A percentile compares a stretch with the other conserved stretches of the same genome.
phyloP scores from a whole-genome alignment of 2,797 vertebrate species.

The Microctenopoma steveboyesi region DNA sequence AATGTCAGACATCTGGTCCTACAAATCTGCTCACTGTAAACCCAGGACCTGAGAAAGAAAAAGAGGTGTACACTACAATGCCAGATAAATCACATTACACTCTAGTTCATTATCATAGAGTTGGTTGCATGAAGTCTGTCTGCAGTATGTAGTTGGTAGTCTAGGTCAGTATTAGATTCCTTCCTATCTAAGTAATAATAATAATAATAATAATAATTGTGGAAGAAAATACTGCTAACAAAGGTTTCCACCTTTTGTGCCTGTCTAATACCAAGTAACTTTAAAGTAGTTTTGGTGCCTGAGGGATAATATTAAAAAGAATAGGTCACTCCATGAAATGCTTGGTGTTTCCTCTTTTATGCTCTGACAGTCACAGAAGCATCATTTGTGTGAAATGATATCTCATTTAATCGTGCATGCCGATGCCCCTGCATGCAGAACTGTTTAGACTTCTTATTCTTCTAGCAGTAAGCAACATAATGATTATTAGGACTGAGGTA shows the following conservation, averaged over 20 bases:
- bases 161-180: background rate
- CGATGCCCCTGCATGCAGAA: slow-evolving; percentile 11
- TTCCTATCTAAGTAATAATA: background rate
- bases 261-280: background rate
- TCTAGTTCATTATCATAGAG: background rate
- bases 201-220: background rate
- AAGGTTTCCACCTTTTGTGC: background rate
- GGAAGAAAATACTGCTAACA: background rate
- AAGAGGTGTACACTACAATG: background rate
- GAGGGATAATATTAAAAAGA: background rate
- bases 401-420: slow-evolving; percentile 32
- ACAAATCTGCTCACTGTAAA: slow-evolving; percentile 31
- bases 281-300: background rate
- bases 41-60: slow-evolving; percentile 7
- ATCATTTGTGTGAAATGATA: slow-evolving; percentile 18
- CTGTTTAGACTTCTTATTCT: slow-evolving; percentile 18
- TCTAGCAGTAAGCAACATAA: slow-evolving; percentile 24
- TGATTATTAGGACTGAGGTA: slow-evolving; percentile 25
- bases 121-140: background rate
- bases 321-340: background rate
- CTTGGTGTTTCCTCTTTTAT: slow-evolving; percentile 12
- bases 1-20: slow-evolving; percentile 43
- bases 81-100: background rate
- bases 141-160: too few relatives aligned
- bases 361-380: slow-evolving; percentile 5